Base-by-base conservation (phyloP, 2,888 invertebrate genomes). In the Dichetophora obliterata region DNA sequence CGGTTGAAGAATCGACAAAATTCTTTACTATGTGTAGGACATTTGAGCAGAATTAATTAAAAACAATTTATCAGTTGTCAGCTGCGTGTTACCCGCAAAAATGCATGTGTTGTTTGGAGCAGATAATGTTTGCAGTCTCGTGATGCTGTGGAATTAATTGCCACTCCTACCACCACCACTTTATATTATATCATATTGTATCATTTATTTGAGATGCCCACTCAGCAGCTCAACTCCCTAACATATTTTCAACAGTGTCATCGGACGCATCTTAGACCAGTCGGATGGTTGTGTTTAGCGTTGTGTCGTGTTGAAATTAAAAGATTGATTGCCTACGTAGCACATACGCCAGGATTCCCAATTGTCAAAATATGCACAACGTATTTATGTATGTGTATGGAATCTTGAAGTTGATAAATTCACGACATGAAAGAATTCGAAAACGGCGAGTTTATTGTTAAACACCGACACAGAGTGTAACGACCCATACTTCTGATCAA, bases 301-400 rank as follows among this genome's bases (percentile, higher is more conserved):
- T 48, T 66, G 16, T 43, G 34, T 43, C 43, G 19, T 68, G 63
- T 76, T 76, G 77, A 69, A 77, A 75, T 74, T 77, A 68, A 63
- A 78, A 78, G 79, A 81, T 80, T 80, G 77, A 80, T 79, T 79
- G 77, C 79, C 71, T 77, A 75, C 75, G 70, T 69, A 71, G 76
- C 77, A 79, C n/a, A n/a, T n/a, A n/a, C 79, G 3, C 34, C 70
- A 71, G 69, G 77, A 72, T 78, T 75, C 66, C 75, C 72, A 70
- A 75, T 76, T 69, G 73, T 74, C 77, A 77, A 77, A 76, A n/a
- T 76, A 76, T 71, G 27, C n/a, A 22, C 54, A 22, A 54, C n/a
- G 22, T n/a, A 22, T 19, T n/a, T 54, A 6, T 22, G 14, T 22
- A 19, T 31, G 5, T 31, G 31, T 31, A 31, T 31, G n/a, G 8